Percentiles rank a stretch among this genome's conserved stretches.
Evolutionary conservation across 2,113 vertebrate species (phyloP).

Genomic region (Leptobrachium ailaonicum): DNA sequence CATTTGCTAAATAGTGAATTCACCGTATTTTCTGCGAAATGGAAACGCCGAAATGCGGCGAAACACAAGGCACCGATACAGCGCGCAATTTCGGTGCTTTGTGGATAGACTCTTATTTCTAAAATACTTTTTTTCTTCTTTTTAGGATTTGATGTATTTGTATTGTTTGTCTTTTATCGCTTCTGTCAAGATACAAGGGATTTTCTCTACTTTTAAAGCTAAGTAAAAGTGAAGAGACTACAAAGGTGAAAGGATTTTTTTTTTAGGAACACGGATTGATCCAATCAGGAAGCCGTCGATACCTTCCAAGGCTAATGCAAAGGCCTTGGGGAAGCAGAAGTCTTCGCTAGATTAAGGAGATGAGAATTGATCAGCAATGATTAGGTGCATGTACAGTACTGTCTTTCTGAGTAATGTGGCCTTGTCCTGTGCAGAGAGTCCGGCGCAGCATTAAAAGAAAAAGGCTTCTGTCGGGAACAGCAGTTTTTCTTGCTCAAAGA

Average conservation of each 20-base stretch:
- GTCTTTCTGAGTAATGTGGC: neutral
- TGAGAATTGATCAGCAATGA: slow-evolving; percentile 14
- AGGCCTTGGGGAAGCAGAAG: slow-evolving; percentile 8
- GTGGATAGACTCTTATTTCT: too few species aligned
- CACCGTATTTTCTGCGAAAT: too few species aligned
- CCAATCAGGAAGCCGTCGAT: slow-evolving; percentile 1
- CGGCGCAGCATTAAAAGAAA: neutral
- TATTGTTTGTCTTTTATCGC: neutral
- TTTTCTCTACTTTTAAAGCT: slow-evolving; percentile 2
- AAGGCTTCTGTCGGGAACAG: neutral
- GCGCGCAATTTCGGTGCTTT: too few species aligned
- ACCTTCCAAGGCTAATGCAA: slow-evolving; percentile 9
- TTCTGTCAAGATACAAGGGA: neutral
- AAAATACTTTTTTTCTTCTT: neutral
- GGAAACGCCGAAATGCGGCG: too few species aligned
- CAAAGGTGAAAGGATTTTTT: slow-evolving; percentile 18
- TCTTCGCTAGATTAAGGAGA: slow-evolving; percentile 14
- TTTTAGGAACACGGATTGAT: slow-evolving; percentile 15
- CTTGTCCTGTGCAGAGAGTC: neutral
- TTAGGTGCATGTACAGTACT: slow-evolving; percentile 22
- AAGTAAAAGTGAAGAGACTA: slow-evolving; percentile 15
- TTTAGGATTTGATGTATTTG: neutral
- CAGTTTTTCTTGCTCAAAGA: too few species aligned
- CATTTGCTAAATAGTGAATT: too few species aligned
- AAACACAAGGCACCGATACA: too few species aligned